These are phyloP conservation scores for Mandrillus leucophaeus DNA, from an alignment of 2,113 vertebrate genomes.

Conservation along the genomic window DNA sequence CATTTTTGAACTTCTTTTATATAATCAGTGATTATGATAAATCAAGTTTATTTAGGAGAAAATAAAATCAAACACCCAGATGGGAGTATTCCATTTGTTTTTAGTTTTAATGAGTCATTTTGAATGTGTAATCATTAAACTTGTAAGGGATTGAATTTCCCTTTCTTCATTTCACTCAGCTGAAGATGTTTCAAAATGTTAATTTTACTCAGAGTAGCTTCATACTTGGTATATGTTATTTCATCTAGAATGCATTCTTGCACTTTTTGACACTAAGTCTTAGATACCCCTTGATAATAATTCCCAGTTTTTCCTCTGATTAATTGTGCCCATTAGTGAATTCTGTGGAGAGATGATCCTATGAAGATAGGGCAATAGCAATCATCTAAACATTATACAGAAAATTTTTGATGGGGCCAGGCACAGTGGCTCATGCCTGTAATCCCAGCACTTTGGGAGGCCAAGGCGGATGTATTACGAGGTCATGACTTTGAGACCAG, in stretches of 20 bases:
- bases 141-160: not conserved
- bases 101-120: not conserved
- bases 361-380: not conserved
- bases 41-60: slow-evolving; percentile 24
- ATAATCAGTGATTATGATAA: not conserved
- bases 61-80: not conserved
- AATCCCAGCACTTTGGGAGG: too few relatives aligned
- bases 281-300: not conserved
- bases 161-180: not conserved
- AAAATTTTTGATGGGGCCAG: too few relatives aligned
- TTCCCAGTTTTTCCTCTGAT: not conserved
- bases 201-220: not conserved
- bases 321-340: not conserved
- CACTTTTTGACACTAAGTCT: not conserved
- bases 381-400: not conserved
- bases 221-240: not conserved
- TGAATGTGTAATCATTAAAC: not conserved
- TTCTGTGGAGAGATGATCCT: not conserved
- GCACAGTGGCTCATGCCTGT: too few relatives aligned
- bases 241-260: not conserved
- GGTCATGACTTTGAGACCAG: too few relatives aligned
- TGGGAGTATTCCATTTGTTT: not conserved
- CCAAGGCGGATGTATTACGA: too few relatives aligned
- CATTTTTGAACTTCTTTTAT: not conserved
- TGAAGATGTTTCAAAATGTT: not conserved